A percentile compares a stretch with the other conserved stretches of the same genome.
phyloP scores from a whole-genome alignment of 2,797 vertebrate species.

The Gouania willdenowi region DNA sequence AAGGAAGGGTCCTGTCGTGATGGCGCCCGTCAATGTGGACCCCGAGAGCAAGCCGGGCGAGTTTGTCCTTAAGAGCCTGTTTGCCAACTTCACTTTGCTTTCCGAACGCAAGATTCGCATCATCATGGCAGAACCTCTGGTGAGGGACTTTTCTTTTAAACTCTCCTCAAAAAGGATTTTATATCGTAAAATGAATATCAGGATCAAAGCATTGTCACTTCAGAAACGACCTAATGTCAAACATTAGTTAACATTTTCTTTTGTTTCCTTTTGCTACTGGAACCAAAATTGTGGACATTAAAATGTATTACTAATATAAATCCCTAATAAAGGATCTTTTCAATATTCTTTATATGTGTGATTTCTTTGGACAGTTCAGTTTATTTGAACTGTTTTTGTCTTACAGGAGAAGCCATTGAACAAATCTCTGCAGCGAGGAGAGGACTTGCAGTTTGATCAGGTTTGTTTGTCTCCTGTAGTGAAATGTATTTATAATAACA shows the following conservation, averaged over 20 bases:
- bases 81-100: conserved; percentile 92
- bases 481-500: too few species aligned
- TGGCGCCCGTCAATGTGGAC: conserved; percentile 91
- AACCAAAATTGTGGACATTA: too few species aligned
- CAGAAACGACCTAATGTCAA: too few species aligned
- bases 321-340: too few species aligned
- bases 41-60: conserved; percentile 97
- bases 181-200: too few species aligned
- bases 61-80: conserved; percentile 94
- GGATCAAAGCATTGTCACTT: too few species aligned
- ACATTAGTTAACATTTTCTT: too few species aligned
- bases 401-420: conserved; percentile 93
- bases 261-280: too few species aligned
- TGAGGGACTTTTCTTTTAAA: conserved; percentile 25
- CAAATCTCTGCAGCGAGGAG: conserved; percentile 97
- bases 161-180: conserved; percentile 14
- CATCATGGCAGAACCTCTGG: conserved; percentile 96
- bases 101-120: conserved; percentile 96
- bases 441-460: conserved; percentile 97
- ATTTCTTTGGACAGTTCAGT: background rate
- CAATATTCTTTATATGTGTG: background rate
- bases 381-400: conserved; percentile 17
- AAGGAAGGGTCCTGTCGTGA: conserved; percentile 75
- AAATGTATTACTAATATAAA: too few species aligned
- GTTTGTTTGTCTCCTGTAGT: conserved; percentile 64